Evolutionary conservation across 2,797 vertebrate genomes (phyloP), one percentile per base, ranked within the genome.

Genomic region (Tenualosa ilisha): DNA sequence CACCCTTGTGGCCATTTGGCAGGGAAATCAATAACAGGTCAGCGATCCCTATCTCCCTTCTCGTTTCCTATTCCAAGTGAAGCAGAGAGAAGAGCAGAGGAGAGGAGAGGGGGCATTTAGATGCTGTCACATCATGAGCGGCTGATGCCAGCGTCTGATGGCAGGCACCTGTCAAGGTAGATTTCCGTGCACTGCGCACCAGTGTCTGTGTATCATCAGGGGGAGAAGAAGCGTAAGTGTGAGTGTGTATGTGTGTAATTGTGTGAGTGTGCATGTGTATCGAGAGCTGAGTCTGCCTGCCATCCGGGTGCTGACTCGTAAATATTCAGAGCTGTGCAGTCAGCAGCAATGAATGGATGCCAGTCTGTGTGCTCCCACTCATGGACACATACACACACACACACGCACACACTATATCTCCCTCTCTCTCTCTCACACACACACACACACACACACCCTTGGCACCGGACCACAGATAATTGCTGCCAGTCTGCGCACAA

Each of bases 271-370:
- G 65, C 2, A 26, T 3, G 68, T 37, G 68, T 31, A 11, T 12
- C 15, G 6, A 6, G 37, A n/a, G 20, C 17, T 20, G 31, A 75
- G 31, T 40, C 8, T 43, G 37, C 20, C 40, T 20, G 17, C 37
- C 72, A 79, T 79, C 72, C 72, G 43, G 50, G 50, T 92, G 92
- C 92, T 95, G 93, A 93, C 89, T 90, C 50, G 50, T 51, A 51
- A 51, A 51, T 91, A 86, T 89, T 89, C 89, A 88, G 61, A 90
- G 50, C 50, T 51, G 50, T 51, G 50, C 50, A 84, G 90, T 94
- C 93, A 83, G 79, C 43, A 54, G 85, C 56, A 51, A 51, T 86
- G 79, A 79, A 88, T 3, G 65, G 94, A 93, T 86, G 84, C 31
- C 93, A 92, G 88, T 83, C 22, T 46, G 26, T 15, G 89, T 89